Percentiles rank a stretch among this genome's conserved stretches.
Evolutionary conservation across 1,140 invertebrate genomes (phyloP).

Genomic region (Aricia agestis): DNA sequence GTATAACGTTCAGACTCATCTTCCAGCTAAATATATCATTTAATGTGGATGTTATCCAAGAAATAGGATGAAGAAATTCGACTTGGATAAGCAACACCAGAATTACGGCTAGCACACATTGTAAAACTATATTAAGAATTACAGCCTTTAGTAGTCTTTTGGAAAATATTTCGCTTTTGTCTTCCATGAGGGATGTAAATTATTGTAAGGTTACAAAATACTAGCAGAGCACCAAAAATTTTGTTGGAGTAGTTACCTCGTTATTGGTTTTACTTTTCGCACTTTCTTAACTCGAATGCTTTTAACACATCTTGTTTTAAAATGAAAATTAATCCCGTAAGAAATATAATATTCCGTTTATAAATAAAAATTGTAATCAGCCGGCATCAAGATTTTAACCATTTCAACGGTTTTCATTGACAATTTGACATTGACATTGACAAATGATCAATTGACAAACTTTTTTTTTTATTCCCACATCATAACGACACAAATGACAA

Average conservation of each 20-base stretch:
- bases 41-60: conserved; percentile 57
- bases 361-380: too few species aligned
- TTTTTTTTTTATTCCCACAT: too few species aligned
- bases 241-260: too few species aligned
- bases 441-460: too few species aligned
- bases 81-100: conserved; percentile 60
- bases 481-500: too few species aligned
- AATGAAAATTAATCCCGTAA: too few species aligned
- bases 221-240: not conserved
- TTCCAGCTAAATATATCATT: conserved; percentile 63
- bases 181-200: conserved; percentile 47
- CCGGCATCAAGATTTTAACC: too few species aligned
- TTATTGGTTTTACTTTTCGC: not conserved
- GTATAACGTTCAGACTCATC: conserved; percentile 58
- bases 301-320: too few species aligned
- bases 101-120: conserved; percentile 53
- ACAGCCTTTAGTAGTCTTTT: conserved; percentile 60
- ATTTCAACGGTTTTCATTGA: too few species aligned
- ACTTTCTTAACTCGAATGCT: not conserved
- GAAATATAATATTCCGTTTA: too few species aligned
- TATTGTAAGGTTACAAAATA: not conserved
- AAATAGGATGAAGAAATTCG: conserved; percentile 55
- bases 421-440: too few species aligned
- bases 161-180: conserved; percentile 65
- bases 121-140: conserved; percentile 60